These are phyloP conservation scores for Tipula confusa DNA, from an alignment of 2,888 invertebrate species.

Conservation along the genomic window DNA sequence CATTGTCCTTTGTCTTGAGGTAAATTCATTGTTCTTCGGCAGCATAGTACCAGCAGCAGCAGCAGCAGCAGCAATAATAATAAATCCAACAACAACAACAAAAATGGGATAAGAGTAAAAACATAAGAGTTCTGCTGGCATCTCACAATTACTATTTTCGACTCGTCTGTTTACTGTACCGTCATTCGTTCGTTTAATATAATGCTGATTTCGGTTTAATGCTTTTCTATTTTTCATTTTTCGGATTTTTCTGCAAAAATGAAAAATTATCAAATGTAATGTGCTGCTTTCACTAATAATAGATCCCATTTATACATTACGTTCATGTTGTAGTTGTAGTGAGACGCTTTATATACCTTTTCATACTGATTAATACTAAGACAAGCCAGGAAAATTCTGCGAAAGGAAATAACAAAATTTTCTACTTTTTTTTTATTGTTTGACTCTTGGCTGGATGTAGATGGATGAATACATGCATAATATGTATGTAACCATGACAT, in stretches of 20 bases:
- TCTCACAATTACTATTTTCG: background rate
- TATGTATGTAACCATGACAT: no score
- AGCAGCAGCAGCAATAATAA: background rate
- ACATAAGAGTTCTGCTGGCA: background rate
- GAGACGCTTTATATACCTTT: background rate
- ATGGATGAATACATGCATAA: no score
- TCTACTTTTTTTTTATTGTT: no score
- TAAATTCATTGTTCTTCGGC: constrained; percentile 3
- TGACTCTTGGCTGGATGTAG: no score
- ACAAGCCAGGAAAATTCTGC: no score
- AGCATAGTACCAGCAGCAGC: background rate
- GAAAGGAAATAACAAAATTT: no score
- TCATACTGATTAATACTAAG: no score
- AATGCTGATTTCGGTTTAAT: background rate
- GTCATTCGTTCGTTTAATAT: background rate
- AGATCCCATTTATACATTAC: background rate
- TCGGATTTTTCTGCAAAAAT: background rate
- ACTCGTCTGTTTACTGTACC: background rate
- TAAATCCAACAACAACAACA: background rate
- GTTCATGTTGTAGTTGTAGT: background rate
- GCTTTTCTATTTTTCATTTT: constrained; percentile 7
- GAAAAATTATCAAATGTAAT: background rate
- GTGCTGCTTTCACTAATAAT: constrained; percentile 9
- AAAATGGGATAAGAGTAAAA: background rate
- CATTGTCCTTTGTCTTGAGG: background rate